Conservation (phyloP, 2,113 vertebrate species). For the Takifugu flavidus region DNA sequence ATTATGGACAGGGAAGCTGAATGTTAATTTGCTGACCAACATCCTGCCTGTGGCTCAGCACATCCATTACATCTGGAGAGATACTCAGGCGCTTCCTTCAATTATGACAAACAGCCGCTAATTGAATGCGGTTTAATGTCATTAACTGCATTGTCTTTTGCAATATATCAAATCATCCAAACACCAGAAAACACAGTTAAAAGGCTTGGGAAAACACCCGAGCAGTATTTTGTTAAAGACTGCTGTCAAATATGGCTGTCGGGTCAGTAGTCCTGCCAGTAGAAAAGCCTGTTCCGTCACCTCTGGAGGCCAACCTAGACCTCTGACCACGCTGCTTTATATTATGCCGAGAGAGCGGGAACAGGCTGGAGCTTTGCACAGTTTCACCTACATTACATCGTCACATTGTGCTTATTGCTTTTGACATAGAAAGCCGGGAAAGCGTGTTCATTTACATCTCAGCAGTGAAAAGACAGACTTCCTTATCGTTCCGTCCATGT, state of each 20-base stretch:
- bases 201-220: neutral
- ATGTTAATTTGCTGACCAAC: conserved; percentile 71
- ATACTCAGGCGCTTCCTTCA: conserved; percentile 46
- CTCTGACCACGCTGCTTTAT: neutral
- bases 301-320: neutral
- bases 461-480: conserved; percentile 39
- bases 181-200: neutral
- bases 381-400: neutral
- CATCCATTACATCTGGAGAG: conserved; percentile 68
- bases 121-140: conserved; percentile 46
- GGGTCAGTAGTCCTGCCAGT: too few relatives aligned
- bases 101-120: conserved; percentile 66
- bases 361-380: neutral
- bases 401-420: neutral
- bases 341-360: neutral
- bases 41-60: conserved; percentile 58
- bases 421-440: neutral
- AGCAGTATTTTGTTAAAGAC: neutral
- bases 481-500: conserved; percentile 52
- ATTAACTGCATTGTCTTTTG: conserved; percentile 42
- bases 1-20: conserved; percentile 51
- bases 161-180: conserved; percentile 31
- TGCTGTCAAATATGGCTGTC: too few relatives aligned
- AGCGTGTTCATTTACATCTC: conserved; percentile 35
- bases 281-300: too few relatives aligned